A percentile compares a stretch with the other conserved stretches of the same genome.
phyloP scores from a whole-genome alignment of 2,888 invertebrate genomes.

The Nemapogon koenigi region DNA sequence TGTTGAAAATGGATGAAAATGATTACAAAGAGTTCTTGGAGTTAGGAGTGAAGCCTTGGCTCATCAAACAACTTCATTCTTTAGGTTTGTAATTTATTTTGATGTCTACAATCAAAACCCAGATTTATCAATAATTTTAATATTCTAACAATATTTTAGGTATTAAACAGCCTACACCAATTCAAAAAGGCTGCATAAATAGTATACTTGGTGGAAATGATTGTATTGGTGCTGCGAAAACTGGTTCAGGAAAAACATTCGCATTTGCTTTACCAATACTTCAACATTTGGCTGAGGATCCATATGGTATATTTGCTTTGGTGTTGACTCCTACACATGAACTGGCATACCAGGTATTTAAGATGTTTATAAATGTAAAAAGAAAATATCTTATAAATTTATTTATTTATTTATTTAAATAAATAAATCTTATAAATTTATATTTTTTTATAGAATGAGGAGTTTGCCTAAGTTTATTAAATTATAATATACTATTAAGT shows the following conservation, averaged over 20 bases:
- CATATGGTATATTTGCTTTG: slow-evolving; percentile 94
- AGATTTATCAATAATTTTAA: not conserved
- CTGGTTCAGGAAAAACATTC: slow-evolving; percentile 97
- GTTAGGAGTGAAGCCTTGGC: slow-evolving; percentile 75
- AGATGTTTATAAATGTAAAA: too few species aligned
- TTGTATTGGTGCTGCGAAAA: slow-evolving; percentile 96
- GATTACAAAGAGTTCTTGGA: slow-evolving; percentile 57
- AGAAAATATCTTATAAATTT: too few species aligned
- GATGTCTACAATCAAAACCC: not conserved
- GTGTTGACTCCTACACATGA: slow-evolving; percentile 95
- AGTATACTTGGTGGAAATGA: slow-evolving; percentile 79
- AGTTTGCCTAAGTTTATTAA: too few species aligned
- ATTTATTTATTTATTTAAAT: too few species aligned
- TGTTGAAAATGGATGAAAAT: slow-evolving; percentile 40
- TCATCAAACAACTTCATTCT: slow-evolving; percentile 71
- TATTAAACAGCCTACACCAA: slow-evolving; percentile 78
- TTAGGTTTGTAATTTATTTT: slow-evolving; percentile 61
- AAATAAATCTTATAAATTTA: too few species aligned
- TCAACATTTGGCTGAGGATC: slow-evolving; percentile 90
- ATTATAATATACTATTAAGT: too few species aligned
- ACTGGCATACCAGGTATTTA: slow-evolving; percentile 79
- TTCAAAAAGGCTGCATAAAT: slow-evolving; percentile 83
- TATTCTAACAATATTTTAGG: slow-evolving; percentile 52
- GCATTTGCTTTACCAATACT: slow-evolving; percentile 96
- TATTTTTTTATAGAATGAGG: too few species aligned